Base-by-base conservation (phyloP, 2,888 invertebrate species). In the Scotopteryx bipunctaria region DNA sequence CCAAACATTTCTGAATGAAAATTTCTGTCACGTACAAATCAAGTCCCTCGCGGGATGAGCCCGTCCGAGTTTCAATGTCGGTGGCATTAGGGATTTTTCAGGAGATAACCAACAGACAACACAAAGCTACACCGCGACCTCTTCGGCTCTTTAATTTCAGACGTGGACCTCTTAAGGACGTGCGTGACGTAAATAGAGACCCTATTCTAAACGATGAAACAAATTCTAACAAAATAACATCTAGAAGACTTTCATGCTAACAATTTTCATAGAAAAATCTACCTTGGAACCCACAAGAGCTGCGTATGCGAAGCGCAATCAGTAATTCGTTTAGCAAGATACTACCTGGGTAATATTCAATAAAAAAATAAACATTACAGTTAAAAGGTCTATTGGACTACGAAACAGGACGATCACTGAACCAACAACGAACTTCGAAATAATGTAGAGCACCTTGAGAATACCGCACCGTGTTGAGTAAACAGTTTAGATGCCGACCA, bases 1-100 rank as follows among this genome's bases (percentile, higher is more conserved):
- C 74, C 70, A 73, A 78, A 77, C 71, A 74, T 75, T 66, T 67
- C 59, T 56, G 58, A 62, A 76, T 72, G 62, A 71, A 64, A 63
- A 84, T 84, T 81, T 82, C 15, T 44, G 68, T 78, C 86, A 85
- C 86, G 86, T 83, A 52, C 74, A 65, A 72, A 77, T 76, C 76
- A 75, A 71, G 75, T 65, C 76, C 78, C 78, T 73, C 78, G 81
- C 74, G 81, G 76, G 76, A 77, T 78, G 67, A 74, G 76, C 72
- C 75, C 71, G 73, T 64, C 68, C 73, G 75, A 76, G 76, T 82
- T 83, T 83, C 81, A 82, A 81, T 81, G 79, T 75, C 64, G 73
- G 63, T 57, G 60, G 56, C 64, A 61, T 75, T 69, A 66, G 69
- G 66, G 63, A 59, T 57, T 64, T 75, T 76, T 71, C 69, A 71